A percentile compares a stretch with the other conserved stretches of the same genome.
Evolutionary conservation across 2,113 vertebrate species (phyloP).

Genomic region (Myrmecophaga tridactyla): DNA sequence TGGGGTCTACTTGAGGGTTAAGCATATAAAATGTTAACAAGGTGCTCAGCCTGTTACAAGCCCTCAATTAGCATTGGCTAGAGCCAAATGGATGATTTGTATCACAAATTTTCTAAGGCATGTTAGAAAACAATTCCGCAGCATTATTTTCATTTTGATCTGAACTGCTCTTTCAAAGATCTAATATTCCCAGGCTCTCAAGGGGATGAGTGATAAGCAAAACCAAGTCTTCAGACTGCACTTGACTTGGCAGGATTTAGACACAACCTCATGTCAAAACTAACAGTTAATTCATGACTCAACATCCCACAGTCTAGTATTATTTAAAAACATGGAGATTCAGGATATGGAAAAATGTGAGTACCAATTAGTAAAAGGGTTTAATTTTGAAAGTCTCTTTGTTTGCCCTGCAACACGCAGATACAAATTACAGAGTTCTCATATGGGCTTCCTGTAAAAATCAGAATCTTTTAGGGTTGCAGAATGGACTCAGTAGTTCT

Average conservation of each 20-base stretch:
- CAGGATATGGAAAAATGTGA: not conserved
- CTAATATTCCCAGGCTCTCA: not conserved
- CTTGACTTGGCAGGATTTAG: slow-evolving; percentile 6
- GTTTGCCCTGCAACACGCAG: not conserved
- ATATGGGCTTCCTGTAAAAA: not conserved
- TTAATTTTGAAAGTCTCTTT: slow-evolving; percentile 4
- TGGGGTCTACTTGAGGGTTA: not conserved
- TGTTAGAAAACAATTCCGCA: not conserved
- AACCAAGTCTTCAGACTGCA: not conserved
- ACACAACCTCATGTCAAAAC: slow-evolving; percentile 21
- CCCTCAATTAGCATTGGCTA: not conserved
- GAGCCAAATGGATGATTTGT: not conserved
- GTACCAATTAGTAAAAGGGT: not conserved
- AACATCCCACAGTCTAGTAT: not conserved
- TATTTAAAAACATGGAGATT: not conserved
- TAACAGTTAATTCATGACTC: not conserved
- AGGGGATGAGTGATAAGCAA: not conserved
- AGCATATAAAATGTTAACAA: not conserved
- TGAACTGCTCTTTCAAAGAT: slow-evolving; percentile 22
- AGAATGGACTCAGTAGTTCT: not conserved
- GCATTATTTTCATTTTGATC: not conserved
- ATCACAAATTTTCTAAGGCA: slow-evolving; percentile 4
- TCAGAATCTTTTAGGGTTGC: not conserved
- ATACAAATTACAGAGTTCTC: not conserved
- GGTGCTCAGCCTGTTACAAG: not conserved